Evolutionary conservation across 2,113 vertebrate species (phyloP).

Genomic region (Hiodon alosoides): DNA sequence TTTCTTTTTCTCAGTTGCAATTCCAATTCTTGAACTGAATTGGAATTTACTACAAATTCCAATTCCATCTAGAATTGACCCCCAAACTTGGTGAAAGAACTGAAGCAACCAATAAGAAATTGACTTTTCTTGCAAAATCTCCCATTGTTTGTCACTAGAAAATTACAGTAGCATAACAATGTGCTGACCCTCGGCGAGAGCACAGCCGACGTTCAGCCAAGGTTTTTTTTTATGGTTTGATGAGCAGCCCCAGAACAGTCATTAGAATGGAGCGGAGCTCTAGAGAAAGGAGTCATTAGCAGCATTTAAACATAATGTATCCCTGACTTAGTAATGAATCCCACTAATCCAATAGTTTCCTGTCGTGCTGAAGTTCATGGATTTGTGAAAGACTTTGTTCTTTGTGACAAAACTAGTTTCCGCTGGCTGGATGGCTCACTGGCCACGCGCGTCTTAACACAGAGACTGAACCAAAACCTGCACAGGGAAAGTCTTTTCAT

Average conservation of each 20-base stretch:
- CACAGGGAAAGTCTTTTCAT: not conserved
- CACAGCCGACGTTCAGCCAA: conserved; percentile 25
- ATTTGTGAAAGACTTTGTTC: conserved; percentile 33
- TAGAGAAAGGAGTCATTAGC: conserved; percentile 39
- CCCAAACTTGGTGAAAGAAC: no score
- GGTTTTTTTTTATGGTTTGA: conserved; percentile 6
- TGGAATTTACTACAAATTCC: no score
- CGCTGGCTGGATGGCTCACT: not conserved
- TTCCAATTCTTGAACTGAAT: no score
- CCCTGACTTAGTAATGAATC: conserved; percentile 43
- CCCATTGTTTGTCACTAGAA: not conserved
- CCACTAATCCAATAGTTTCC: conserved; percentile 25
- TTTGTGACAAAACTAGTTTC: conserved; percentile 19
- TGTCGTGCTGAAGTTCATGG: conserved; percentile 33
- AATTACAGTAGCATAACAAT: conserved; percentile 42
- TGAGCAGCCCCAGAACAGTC: not conserved
- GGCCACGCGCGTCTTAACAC: not conserved
- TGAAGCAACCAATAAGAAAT: no score
- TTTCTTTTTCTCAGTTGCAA: no score
- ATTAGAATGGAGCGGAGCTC: not conserved
- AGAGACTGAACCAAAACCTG: not conserved
- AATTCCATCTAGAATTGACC: no score
- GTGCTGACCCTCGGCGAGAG: conserved; percentile 39
- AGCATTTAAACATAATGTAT: conserved; percentile 49
- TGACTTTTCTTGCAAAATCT: no score